Evolutionary conservation across 2,888 invertebrate genomes (phyloP), one percentile per base, ranked within the genome.

Genomic region (Exephanes ischioxanthus): DNA sequence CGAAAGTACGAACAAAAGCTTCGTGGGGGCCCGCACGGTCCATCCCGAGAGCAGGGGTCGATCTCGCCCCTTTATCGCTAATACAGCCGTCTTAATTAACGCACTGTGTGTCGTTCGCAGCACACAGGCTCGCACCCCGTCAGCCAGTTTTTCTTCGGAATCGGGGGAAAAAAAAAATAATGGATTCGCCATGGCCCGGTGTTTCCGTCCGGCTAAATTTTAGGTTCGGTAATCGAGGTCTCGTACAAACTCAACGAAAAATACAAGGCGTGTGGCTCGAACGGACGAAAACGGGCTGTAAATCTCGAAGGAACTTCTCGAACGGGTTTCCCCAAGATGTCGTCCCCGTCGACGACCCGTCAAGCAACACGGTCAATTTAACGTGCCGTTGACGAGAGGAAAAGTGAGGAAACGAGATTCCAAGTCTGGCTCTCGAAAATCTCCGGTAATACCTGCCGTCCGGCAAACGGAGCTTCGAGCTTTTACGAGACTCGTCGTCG

Each of bases 21-120:
- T 61, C 48, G 51, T 66, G 73, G 78, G 78, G 68, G 70, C 87
- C 80, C 73, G 84, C 79, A 71, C 66, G 86, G 83, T 86, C 87
- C 78, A 79, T 82, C 76, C 66, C 79, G 79, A 71, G 58, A 48
- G 82, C 71, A 79, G 82, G 88, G 87, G 86, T 81, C 81, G 87
- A 85, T 88, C 85, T 79, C 83, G 85, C 73, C 71, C 85, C 86
- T 87, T 89, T 85, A 89, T 88, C 90, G 88, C 88, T 88, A 91
- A 91, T 90, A 90, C 88, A 88, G 89, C 89, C 90, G 88, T 92
- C 92, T 92, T 92, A 91, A 92, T 92, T 92, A 92, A 91, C 91
- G 88, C 86, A 85, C 87, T 73, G 83, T 80, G 83, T 77, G 77
- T 78, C 76, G 77, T 77, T 83, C 63, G 33, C 63, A 55, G n/a